Evolutionary conservation across 2,113 vertebrate species (phyloP).

Genomic region (Saccopteryx bilineata): DNA sequence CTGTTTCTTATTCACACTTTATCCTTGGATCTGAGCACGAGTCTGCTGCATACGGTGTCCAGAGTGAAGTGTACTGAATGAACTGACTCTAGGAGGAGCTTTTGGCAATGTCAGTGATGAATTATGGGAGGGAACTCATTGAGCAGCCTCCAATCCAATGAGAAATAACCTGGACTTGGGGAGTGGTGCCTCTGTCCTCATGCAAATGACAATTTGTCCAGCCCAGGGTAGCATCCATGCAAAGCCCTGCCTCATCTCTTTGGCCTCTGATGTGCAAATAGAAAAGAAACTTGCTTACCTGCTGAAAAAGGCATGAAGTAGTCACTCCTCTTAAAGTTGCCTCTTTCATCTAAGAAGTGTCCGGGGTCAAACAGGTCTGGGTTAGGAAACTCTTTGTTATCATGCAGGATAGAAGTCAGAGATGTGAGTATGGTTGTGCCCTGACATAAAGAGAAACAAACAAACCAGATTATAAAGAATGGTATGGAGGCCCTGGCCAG

Average conservation of each 20-base stretch:
- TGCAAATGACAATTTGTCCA: not conserved
- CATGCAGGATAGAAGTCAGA: conserved; percentile 72
- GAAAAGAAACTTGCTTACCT: conserved; percentile 61
- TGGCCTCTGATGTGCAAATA: not conserved
- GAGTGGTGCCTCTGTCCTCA: not conserved
- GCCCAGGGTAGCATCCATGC: not conserved
- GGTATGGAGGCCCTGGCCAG: too few species aligned
- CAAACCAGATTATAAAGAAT: not conserved
- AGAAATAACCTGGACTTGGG: not conserved
- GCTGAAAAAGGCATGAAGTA: conserved; percentile 79
- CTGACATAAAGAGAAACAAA: conserved; percentile 39
- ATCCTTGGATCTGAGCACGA: not conserved
- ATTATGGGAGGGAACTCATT: not conserved
- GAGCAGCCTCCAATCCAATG: not conserved
- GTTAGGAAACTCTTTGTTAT: conserved; percentile 71
- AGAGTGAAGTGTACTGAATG: not conserved
- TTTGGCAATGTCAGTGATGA: not conserved
- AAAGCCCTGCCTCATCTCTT: not conserved
- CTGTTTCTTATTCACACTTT: not conserved
- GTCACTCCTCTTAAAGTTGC: conserved; percentile 77
- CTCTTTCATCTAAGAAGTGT: conserved; percentile 78
- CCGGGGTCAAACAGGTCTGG: conserved; percentile 76
- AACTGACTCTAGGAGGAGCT: not conserved
- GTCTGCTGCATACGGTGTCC: not conserved
- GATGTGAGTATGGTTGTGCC: conserved; percentile 66